Percentiles rank a stretch among this genome's conserved stretches.
Evolutionary conservation across 2,888 invertebrate genomes (phyloP).

Genomic region (Leptopilina syphax): DNA sequence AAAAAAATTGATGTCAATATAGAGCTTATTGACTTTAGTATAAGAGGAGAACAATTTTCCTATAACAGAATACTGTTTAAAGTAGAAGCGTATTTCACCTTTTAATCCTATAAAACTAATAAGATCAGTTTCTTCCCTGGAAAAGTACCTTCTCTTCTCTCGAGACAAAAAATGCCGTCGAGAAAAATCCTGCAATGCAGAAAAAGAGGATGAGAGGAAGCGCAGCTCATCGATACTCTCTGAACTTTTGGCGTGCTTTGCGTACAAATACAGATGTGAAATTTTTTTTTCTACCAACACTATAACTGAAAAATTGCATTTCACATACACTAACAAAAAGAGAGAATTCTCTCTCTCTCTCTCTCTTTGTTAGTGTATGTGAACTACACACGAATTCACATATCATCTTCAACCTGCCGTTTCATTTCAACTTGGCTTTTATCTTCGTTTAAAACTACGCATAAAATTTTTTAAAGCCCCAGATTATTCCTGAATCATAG

Average conservation of each 20-base stretch:
- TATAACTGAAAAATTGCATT: slow-evolving; percentile 7
- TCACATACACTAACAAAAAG: not conserved
- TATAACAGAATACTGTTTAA: not conserved
- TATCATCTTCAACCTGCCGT: slow-evolving; percentile 43
- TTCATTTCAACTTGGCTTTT: slow-evolving; percentile 42
- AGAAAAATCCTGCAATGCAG: slow-evolving; percentile 36
- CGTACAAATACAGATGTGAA: slow-evolving; percentile 19
- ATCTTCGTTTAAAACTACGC: slow-evolving; percentile 10
- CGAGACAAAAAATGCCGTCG: not conserved
- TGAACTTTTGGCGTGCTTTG: slow-evolving; percentile 31
- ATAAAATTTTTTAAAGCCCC: slow-evolving; percentile 6
- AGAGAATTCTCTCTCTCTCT: too few relatives aligned
- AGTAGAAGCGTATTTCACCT: not conserved
- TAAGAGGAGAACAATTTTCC: not conserved
- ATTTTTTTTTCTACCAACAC: not conserved
- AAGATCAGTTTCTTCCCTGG: not conserved
- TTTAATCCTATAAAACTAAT: slow-evolving; percentile 15
- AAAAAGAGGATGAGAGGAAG: slow-evolving; percentile 14
- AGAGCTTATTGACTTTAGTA: not conserved
- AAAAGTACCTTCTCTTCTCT: not conserved
- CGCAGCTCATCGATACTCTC: slow-evolving; percentile 27
- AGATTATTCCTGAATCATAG: slow-evolving; percentile 20
- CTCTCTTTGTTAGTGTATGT: not conserved
- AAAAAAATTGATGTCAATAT: not conserved
- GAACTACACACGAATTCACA: not conserved